Conservation (phyloP, 2,888 invertebrate genomes). For the Tipula confusa region DNA sequence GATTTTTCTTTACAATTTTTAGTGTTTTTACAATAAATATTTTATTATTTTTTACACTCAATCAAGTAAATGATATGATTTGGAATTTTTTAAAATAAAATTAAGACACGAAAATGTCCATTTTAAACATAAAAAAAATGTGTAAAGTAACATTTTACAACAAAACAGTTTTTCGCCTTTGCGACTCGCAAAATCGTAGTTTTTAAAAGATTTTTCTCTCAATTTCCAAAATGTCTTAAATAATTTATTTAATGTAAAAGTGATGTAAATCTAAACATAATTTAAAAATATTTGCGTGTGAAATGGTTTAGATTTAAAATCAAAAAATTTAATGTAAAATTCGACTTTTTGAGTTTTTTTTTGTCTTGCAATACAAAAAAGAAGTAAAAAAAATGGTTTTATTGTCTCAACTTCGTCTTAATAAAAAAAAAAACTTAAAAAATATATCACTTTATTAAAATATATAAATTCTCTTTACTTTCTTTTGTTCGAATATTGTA, state of each 20-base stretch:
- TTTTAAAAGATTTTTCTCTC: background rate
- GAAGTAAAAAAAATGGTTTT: background rate
- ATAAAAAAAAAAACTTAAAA: background rate
- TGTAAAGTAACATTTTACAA: background rate
- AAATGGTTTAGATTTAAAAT: background rate
- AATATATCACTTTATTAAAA: conserved; percentile 8
- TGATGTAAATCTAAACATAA: background rate
- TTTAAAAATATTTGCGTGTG: background rate
- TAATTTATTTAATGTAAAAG: background rate
- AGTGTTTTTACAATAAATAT: background rate
- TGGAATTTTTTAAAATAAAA: background rate
- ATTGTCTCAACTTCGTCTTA: background rate
- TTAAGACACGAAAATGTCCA: background rate
- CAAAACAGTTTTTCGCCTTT: background rate
- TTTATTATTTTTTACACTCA: background rate
- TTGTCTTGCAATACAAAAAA: background rate
- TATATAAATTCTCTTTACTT: conserved; percentile 14
- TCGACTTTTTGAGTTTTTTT: background rate
- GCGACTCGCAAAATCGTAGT: background rate
- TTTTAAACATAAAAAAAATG: background rate
- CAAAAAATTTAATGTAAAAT: background rate
- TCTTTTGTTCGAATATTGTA: background rate
- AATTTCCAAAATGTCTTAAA: background rate
- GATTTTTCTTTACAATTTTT: background rate
- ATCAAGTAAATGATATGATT: background rate